Conservation (phyloP, 2,797 vertebrate species). For the Chromis chromis region DNA sequence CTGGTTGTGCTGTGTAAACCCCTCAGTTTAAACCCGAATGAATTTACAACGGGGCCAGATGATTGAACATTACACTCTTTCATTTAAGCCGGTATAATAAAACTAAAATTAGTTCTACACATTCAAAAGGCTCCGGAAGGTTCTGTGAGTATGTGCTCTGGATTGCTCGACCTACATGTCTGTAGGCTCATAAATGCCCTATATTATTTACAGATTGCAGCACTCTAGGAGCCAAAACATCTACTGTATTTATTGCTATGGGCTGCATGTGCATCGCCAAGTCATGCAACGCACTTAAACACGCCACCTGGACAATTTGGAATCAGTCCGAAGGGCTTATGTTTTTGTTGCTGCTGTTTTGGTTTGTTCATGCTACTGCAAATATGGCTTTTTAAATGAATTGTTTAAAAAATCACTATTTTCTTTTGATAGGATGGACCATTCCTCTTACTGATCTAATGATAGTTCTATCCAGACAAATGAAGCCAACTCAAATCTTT, state of each 20-base stretch:
- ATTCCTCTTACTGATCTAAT: too few species aligned
- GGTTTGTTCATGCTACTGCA: not conserved
- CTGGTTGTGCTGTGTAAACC: not conserved
- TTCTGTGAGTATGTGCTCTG: constrained; percentile 9
- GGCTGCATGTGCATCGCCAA: constrained; percentile 22
- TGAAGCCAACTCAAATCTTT: not conserved
- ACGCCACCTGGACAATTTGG: not conserved
- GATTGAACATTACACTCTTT: constrained; percentile 51
- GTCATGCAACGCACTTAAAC: constrained; percentile 34
- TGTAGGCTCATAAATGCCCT: constrained; percentile 63
- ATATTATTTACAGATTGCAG: constrained; percentile 54
- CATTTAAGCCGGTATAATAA: constrained; percentile 64
- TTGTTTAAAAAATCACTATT: too few species aligned
- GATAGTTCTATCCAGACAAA: not conserved
- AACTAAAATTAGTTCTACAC: constrained; percentile 62
- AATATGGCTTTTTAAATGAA: not conserved
- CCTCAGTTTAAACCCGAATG: constrained; percentile 16
- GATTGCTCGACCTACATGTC: constrained; percentile 63
- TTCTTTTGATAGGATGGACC: too few species aligned
- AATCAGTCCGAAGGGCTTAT: not conserved
- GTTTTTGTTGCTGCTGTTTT: not conserved
- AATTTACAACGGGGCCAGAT: constrained; percentile 44
- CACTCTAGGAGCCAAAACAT: constrained; percentile 39
- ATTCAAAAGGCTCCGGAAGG: constrained; percentile 21
- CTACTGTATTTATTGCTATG: constrained; percentile 43